phyloP scores from a whole-genome alignment of 2,797 vertebrate genomes.

The Macropus fuliginosus region DNA sequence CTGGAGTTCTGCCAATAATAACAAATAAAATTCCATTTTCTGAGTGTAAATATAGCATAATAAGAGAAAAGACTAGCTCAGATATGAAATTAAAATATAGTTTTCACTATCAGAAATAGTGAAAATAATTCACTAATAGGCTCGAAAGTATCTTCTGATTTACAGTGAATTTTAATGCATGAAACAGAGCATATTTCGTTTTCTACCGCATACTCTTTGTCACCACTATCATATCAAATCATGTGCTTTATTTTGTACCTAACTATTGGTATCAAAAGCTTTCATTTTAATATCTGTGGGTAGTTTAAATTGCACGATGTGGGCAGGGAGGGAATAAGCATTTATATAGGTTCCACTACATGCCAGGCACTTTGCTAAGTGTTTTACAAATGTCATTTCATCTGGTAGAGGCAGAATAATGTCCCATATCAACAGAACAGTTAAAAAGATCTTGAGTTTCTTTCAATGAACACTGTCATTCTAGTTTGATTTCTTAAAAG shows the following conservation, averaged over 20 bases:
- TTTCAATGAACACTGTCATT: conserved; percentile 22
- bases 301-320: conserved; percentile 22
- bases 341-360: not conserved
- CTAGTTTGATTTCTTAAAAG: conserved; percentile 47
- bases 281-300: conserved; percentile 34
- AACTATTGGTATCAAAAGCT: not conserved
- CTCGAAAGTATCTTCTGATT: conserved; percentile 41
- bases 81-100: conserved; percentile 32
- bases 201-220: not conserved
- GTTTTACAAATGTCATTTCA: not conserved
- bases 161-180: conserved; percentile 28
- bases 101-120: conserved; percentile 13
- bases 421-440: not conserved
- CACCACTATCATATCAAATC: conserved; percentile 40
- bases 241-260: conserved; percentile 40
- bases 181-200: not conserved
- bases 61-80: conserved; percentile 33
- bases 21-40: conserved; percentile 63
- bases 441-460: conserved; percentile 45
- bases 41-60: conserved; percentile 51
- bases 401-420: not conserved
- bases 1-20: conserved; percentile 65
- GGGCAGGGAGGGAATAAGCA: not conserved
- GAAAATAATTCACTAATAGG: not conserved
- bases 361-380: not conserved